A percentile compares a stretch with the other conserved stretches of the same genome.
Evolutionary conservation across 2,888 invertebrate species (phyloP).

Genomic region (Paralinhomoeus sp.): DNA sequence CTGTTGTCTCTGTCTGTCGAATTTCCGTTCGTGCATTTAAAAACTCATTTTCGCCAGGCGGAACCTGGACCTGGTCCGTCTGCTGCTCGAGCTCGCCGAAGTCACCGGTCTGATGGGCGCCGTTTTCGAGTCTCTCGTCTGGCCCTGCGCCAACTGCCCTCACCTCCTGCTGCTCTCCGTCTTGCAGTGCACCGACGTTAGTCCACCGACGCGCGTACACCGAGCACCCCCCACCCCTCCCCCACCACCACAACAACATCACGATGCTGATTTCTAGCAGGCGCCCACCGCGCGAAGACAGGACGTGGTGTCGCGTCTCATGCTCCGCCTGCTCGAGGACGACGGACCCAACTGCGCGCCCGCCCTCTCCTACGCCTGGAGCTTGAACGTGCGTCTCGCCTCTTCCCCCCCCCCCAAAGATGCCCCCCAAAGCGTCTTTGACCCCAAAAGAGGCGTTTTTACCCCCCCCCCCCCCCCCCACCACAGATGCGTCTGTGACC

Average conservation of each 20-base stretch:
- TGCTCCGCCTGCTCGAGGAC: slow-evolving; percentile 73
- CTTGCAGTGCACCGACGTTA: slow-evolving; percentile 56
- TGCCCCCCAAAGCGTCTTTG: slow-evolving; percentile 5
- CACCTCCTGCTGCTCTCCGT: slow-evolving; percentile 69
- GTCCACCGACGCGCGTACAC: no score
- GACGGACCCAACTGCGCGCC: slow-evolving; percentile 88
- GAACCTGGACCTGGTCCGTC: slow-evolving; percentile 67
- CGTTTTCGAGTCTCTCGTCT: slow-evolving; percentile 67
- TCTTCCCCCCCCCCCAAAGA: slow-evolving; percentile 2
- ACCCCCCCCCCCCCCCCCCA: no score
- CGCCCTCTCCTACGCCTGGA: slow-evolving; percentile 90
- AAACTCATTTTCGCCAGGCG: slow-evolving; percentile 32
- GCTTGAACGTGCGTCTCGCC: slow-evolving; percentile 32
- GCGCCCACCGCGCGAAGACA: slow-evolving; percentile 36
- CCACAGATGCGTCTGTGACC: no score
- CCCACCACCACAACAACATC: no score
- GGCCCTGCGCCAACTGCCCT: slow-evolving; percentile 72
- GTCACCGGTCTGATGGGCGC: slow-evolving; percentile 50
- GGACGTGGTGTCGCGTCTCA: slow-evolving; percentile 59
- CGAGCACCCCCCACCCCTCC: no score
- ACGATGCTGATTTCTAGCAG: no score
- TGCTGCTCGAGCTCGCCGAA: slow-evolving; percentile 61
- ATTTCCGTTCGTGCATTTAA: neutral
- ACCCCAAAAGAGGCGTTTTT: no score
- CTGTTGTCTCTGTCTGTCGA: no score